Base-by-base conservation (phyloP, 2,113 vertebrate species). In the Otolemur garnettii region DNA sequence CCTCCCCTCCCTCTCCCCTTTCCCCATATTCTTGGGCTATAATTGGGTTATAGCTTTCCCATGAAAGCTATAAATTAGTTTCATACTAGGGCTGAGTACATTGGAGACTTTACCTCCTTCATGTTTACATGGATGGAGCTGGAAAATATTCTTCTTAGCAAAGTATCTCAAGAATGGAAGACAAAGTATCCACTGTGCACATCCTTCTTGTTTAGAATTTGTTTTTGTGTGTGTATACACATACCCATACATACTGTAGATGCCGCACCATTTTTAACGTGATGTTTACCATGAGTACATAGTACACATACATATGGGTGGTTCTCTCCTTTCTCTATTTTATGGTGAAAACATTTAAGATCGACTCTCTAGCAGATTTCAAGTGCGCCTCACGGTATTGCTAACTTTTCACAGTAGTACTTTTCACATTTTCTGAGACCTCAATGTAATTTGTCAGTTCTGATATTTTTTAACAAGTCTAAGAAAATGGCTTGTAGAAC, bases 341-440 rank as follows among this genome's bases (percentile, higher is more conserved):
- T 60, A 26, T 38, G 26, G 7, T 19, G 14, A 86, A 68, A 33
- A 57, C 17, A 30, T 83, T 71, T 12, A 69, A 42, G n/a, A 26
- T 71, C 4, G 28, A 28, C 14, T 55, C 42, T n/a, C 62, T 6
- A 30, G 42, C 21, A n/a, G 42, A 60, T 83, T 69, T 89, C n/a
- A 82, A 59, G 2, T 50, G 53, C 50, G 59, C 22, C 74, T 11
- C 38, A 69, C 7, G 33, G 7, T 30, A 33, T 13, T 60, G 21
- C 33, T 17, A 82, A 38, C 1, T 85, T 19, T 87, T 77, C 21
- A 13, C 15, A 18, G 13, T 26, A 7, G 5, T 2, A 68, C 14
- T 87, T 92, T 87, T 60, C n/a, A 45, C 86, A 5, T 38, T 80
- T 91, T 79, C 59, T 72, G 33, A 92, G 85, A 90, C 64, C 11